A percentile compares a stretch with the other conserved stretches of the same genome.
These are phyloP conservation scores for Hypomecis punctinalis DNA, from an alignment of 2,888 invertebrate species.

Conservation along the genomic window DNA sequence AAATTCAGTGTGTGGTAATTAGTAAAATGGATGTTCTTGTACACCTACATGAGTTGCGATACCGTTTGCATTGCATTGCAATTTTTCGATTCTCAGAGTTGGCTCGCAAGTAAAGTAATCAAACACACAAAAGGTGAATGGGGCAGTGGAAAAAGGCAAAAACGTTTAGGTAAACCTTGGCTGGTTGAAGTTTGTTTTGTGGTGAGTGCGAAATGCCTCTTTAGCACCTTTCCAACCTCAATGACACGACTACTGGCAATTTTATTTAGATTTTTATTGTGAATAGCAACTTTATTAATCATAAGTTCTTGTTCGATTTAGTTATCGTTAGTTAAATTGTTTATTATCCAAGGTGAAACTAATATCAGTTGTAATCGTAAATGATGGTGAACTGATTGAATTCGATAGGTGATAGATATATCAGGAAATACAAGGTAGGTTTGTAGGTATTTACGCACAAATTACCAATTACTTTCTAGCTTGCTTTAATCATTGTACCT, in stretches of 20 bases:
- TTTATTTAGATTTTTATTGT: conserved; percentile 9
- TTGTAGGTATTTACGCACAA: too few species aligned
- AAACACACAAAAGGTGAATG: conserved; percentile 31
- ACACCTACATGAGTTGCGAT: too few species aligned
- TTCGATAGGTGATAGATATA: too few species aligned
- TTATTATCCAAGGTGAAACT: too few species aligned
- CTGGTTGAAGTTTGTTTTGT: conserved; percentile 30
- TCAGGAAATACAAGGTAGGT: too few species aligned
- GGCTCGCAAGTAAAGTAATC: conserved; percentile 3
- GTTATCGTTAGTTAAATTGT: too few species aligned
- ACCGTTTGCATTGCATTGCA: not conserved
- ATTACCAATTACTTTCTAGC: too few species aligned
- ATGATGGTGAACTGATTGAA: too few species aligned
- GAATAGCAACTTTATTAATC: not conserved
- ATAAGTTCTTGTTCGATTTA: not conserved
- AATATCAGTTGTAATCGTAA: too few species aligned
- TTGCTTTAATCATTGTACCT: too few species aligned
- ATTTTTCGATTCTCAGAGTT: conserved; percentile 3
- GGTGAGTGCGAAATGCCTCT: conserved; percentile 42
- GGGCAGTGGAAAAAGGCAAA: conserved; percentile 16
- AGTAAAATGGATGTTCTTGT: too few species aligned
- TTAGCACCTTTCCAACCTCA: conserved; percentile 55
- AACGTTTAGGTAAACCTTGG: conserved; percentile 41
- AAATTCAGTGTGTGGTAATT: too few species aligned
- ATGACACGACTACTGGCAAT: conserved; percentile 45